Base-by-base conservation (phyloP, 2,888 invertebrate genomes). In the Venusia cambrica region DNA sequence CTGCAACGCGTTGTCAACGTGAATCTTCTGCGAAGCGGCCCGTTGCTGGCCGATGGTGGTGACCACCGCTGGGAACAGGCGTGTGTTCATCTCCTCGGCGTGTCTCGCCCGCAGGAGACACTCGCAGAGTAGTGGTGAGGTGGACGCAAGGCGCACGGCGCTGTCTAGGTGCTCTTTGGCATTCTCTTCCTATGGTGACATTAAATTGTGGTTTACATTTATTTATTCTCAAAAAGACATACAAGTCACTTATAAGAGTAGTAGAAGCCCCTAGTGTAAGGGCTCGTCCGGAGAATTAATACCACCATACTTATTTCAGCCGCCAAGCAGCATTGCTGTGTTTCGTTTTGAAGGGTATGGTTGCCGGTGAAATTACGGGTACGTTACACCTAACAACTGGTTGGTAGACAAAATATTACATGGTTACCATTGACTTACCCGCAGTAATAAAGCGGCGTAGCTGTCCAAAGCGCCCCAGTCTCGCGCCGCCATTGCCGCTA, bases 1-100 rank as follows among this genome's bases (percentile, higher is more conserved):
- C 70, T 77, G 76, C 4, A 87, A 48, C 1, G 85, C 80, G 7
- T 81, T 80, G 26, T 85, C 84, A 2, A 88, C 85, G 49, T 87
- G 84, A 55, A 77, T 68, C 55, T 58, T 60, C 19, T 58, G 57
- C 0, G 38, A 49, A 1, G 39, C 38, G 2, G 44, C 37, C 0
- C 70, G 55, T 48, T 83, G 84, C 1, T 17, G 31, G 4, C 56
- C 53, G 15, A 87, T 48, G 24, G 59, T 63, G 28, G 45, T 37
- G 26, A 68, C 42, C 25, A 84, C 52, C 0, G 62, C 50, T 34
- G 60, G 50, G 52, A 58, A 51, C 49, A 49, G 35, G 26, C 29
- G 61, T 30, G 59, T 24, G 38, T 42, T 38, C 19, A 51, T 30
- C 47, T 73, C 75, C 12, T 34, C 41, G 20, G 62, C 52, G 51